These are phyloP conservation scores for Oncopodura yosiiana DNA, from an alignment of 1,140 invertebrate species.

Conservation along the genomic window DNA sequence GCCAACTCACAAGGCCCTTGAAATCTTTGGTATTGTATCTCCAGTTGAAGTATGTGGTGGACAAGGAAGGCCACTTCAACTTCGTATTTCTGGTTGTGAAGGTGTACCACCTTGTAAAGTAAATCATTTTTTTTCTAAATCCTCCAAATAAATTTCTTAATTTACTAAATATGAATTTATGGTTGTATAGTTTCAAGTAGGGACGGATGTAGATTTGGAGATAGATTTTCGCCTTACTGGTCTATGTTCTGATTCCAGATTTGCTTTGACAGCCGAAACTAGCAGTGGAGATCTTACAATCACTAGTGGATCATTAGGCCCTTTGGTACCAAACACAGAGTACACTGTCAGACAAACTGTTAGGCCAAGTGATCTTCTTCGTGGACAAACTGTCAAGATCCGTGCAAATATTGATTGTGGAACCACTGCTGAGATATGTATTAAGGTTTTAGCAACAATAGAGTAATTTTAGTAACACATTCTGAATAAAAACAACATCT, in stretches of 20 bases:
- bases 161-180: neutral
- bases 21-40: neutral
- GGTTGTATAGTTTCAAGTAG: no score
- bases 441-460: no score
- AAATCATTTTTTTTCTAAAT: neutral
- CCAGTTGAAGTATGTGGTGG: neutral
- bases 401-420: neutral
- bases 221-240: neutral
- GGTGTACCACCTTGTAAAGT: slow-evolving; percentile 6
- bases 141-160: neutral
- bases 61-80: neutral
- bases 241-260: neutral
- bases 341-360: slow-evolving; percentile 1
- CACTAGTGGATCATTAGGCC: neutral
- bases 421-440: no score
- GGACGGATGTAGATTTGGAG: neutral
- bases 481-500: no score
- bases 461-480: no score
- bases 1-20: neutral
- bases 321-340: neutral
- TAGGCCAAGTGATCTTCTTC: neutral
- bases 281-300: neutral
- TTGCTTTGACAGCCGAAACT: slow-evolving; percentile 4
- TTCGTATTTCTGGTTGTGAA: neutral
- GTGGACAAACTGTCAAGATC: neutral